Conservation (phyloP, 2,113 vertebrate species). For the Hymenochirus boettgeri region DNA sequence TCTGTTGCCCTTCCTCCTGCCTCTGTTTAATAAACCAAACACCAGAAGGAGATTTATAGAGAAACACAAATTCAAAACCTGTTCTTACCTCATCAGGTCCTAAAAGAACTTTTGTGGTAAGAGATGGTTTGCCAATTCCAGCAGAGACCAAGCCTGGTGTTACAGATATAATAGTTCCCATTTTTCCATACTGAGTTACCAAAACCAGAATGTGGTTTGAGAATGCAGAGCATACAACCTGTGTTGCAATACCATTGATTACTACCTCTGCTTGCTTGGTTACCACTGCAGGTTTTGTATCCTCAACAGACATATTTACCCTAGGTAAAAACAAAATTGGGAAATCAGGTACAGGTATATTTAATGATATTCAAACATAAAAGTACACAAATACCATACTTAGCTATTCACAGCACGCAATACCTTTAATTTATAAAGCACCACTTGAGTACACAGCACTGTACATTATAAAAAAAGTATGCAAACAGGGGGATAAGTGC, state of each 20-base stretch:
- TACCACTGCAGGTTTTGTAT: slow-evolving; percentile 60
- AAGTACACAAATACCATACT: too few relatives aligned
- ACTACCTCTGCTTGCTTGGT: slow-evolving; percentile 72
- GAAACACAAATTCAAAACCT: neutral
- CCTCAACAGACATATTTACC: slow-evolving; percentile 57
- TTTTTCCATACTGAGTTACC: slow-evolving; percentile 90
- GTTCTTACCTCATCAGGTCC: slow-evolving; percentile 87
- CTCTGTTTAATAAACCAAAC: too few relatives aligned
- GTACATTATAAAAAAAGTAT: too few relatives aligned
- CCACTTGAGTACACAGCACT: too few relatives aligned
- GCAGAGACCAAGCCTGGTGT: slow-evolving; percentile 69
- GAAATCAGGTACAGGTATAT: slow-evolving; percentile 4
- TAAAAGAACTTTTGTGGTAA: slow-evolving; percentile 84
- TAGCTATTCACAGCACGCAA: too few relatives aligned
- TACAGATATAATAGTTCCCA: slow-evolving; percentile 84
- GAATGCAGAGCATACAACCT: slow-evolving; percentile 90
- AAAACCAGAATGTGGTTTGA: slow-evolving; percentile 86
- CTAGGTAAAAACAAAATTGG: neutral
- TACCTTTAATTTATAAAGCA: too few relatives aligned
- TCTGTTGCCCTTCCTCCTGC: too few relatives aligned
- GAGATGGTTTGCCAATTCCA: slow-evolving; percentile 68
- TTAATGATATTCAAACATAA: slow-evolving; percentile 25
- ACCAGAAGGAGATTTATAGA: neutral
- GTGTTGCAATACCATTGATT: slow-evolving; percentile 75
- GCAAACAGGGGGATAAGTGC: too few relatives aligned